Percentiles rank a stretch among this genome's conserved stretches.
Evolutionary conservation across 1,140 invertebrate genomes (phyloP).

Genomic region (Drosophila sechellia): DNA sequence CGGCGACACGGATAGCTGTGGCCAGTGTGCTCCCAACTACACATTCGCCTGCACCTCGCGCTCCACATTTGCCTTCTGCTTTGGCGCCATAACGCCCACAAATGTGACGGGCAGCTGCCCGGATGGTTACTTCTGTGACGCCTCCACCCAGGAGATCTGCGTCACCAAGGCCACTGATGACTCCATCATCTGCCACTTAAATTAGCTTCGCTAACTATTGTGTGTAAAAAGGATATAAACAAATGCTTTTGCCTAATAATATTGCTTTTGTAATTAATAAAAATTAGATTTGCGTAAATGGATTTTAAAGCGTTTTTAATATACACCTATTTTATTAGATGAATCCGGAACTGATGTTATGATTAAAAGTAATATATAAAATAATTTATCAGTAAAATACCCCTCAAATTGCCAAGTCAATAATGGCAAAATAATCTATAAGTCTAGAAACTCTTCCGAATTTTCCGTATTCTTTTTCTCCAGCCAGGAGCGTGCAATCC

Average conservation of each 20-base stretch:
- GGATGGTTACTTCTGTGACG: slow-evolving; percentile 55
- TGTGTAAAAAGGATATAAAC: neutral
- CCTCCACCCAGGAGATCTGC: slow-evolving; percentile 56
- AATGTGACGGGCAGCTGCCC: slow-evolving; percentile 63
- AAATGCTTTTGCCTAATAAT: neutral
- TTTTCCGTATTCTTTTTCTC: slow-evolving; percentile 2
- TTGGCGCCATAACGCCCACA: slow-evolving; percentile 62
- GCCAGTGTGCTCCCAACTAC: slow-evolving; percentile 60
- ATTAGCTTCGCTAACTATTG: neutral
- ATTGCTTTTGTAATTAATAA: too few species aligned
- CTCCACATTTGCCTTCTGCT: slow-evolving; percentile 74
- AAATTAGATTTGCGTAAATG: too few species aligned
- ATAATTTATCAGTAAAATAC: neutral
- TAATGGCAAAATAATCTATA: neutral
- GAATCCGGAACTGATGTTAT: neutral
- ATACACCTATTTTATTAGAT: too few species aligned
- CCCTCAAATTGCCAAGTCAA: neutral
- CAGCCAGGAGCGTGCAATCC: slow-evolving; percentile 56
- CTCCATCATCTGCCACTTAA: slow-evolving; percentile 59
- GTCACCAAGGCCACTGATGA: slow-evolving; percentile 44
- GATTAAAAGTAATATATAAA: neutral
- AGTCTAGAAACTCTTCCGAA: neutral
- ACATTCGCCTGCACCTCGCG: slow-evolving; percentile 73
- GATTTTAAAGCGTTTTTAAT: too few species aligned
- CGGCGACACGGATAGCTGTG: slow-evolving; percentile 74